These are phyloP conservation scores for Drosophila phalerata DNA, from an alignment of 2,888 invertebrate genomes.

Conservation along the genomic window DNA sequence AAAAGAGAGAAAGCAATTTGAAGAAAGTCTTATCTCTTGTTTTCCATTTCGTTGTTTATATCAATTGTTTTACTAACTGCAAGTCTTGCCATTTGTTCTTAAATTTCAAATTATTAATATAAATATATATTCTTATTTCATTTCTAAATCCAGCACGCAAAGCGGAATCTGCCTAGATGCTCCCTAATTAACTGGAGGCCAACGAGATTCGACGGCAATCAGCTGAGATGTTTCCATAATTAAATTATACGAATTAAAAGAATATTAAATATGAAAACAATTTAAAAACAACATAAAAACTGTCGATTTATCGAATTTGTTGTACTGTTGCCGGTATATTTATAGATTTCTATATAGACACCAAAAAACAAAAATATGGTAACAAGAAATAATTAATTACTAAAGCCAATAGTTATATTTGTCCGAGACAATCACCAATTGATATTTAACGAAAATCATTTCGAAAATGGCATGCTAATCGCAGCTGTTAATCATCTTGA, in stretches of 20 bases:
- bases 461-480: conserved; percentile 22
- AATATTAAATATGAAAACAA: conserved; percentile 54
- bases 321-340: conserved; percentile 1
- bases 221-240: conserved; percentile 61
- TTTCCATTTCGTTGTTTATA: neutral
- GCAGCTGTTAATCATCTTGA: conserved; percentile 40
- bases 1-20: neutral
- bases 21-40: neutral
- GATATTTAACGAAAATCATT: conserved; percentile 15
- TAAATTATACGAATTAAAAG: conserved; percentile 59
- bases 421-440: conserved; percentile 29
- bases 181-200: conserved; percentile 45
- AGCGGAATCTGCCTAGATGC: conserved; percentile 41
- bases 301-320: conserved; percentile 10
- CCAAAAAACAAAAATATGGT: neutral
- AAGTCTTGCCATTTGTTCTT: conserved; percentile 13
- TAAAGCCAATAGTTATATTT: conserved; percentile 28
- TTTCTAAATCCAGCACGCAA: conserved; percentile 42
- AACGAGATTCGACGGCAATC: conserved; percentile 28
- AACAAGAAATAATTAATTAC: conserved; percentile 23
- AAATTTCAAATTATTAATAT: conserved; percentile 1
- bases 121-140: conserved; percentile 5
- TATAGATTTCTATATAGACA: conserved; percentile 2
- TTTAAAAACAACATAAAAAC: conserved; percentile 26
- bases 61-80: conserved; percentile 24